These are phyloP conservation scores for Hemiscyllium ocellatum DNA, from an alignment of 2,113 vertebrate species.

Conservation along the genomic window DNA sequence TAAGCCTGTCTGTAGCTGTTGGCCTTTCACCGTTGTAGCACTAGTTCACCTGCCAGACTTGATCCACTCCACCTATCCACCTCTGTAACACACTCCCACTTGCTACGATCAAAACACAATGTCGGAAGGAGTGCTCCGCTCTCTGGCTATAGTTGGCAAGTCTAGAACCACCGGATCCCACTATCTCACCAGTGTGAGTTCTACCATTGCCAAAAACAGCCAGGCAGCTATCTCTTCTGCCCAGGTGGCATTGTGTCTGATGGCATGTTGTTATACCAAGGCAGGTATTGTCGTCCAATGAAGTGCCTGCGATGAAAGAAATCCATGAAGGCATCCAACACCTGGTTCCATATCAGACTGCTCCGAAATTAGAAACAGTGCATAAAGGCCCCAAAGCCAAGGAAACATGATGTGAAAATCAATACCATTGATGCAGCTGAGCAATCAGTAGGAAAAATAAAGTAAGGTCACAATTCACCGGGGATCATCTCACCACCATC, in stretches of 20 bases:
- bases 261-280: background rate
- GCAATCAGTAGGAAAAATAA: background rate
- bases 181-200: slow-evolving; percentile 99
- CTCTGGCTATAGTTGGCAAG: slow-evolving; percentile 94
- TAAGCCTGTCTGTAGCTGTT: background rate
- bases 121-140: slow-evolving; percentile 44
- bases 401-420: background rate
- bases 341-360: background rate
- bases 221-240: slow-evolving; percentile 50
- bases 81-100: background rate
- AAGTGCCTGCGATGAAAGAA: background rate
- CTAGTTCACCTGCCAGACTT: too few relatives aligned
- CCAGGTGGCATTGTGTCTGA: background rate
- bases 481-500: background rate
- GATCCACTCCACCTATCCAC: background rate
- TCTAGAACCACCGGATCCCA: slow-evolving; percentile 99
- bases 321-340: background rate
- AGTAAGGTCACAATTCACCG: background rate
- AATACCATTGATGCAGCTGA: slow-evolving; percentile 10
- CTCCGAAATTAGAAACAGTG: background rate
- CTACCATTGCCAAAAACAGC: slow-evolving; percentile 99
- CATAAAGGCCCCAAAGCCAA: background rate
- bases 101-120: too few relatives aligned
- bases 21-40: background rate
- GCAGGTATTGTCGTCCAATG: background rate